phyloP scores from a whole-genome alignment of 2,113 vertebrate species.

The Peromyscus leucopus region DNA sequence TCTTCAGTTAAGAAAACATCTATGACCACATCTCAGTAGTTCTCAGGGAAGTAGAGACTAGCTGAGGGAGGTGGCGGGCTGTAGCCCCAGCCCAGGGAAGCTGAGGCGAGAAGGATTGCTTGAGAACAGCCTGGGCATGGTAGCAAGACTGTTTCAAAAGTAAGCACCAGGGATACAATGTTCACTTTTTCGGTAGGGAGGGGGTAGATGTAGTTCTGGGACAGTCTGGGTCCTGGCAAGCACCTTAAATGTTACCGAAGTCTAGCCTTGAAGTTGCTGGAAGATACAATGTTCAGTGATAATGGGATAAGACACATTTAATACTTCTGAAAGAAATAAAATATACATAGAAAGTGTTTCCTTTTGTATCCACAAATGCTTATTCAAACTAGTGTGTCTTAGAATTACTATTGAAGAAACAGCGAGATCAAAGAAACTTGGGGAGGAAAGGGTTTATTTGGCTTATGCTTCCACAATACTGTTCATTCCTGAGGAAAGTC shows the following conservation, averaged over 20 bases:
- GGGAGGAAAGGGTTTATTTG: background rate
- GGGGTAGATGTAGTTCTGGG: background rate
- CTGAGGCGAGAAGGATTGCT: background rate
- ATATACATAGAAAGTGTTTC: background rate
- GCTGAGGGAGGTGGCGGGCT: background rate
- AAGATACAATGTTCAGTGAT: background rate
- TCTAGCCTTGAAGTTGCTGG: background rate
- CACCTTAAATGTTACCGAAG: background rate
- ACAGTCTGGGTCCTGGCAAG: background rate
- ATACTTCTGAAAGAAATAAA: conserved; percentile 8
- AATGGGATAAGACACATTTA: background rate
- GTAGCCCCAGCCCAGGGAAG: background rate
- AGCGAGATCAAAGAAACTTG: background rate
- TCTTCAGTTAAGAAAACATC: background rate
- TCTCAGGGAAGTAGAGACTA: conserved; percentile 28
- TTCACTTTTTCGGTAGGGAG: background rate
- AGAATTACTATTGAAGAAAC: background rate
- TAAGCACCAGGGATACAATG: background rate
- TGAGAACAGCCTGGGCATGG: background rate
- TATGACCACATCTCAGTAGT: background rate
- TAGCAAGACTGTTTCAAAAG: background rate
- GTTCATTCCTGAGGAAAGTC: background rate
- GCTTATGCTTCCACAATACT: background rate
- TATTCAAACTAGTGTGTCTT: background rate
- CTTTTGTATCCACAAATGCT: conserved; percentile 6